Conservation (phyloP, 2,888 invertebrate species). For the Lycophotia porphyrea region DNA sequence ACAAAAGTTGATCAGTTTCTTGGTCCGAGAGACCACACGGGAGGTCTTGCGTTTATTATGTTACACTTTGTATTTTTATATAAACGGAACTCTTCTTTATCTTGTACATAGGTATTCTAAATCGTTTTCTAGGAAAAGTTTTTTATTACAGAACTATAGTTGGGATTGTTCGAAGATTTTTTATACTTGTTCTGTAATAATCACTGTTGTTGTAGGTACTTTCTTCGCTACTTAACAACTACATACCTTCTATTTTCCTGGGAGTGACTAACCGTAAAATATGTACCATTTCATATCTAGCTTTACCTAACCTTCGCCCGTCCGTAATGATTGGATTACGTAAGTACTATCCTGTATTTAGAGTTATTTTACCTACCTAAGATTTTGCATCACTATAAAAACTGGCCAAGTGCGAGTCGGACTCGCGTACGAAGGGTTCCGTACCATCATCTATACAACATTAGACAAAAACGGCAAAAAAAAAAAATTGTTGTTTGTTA, state of each 20-base stretch:
- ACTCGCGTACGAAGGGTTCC: no score
- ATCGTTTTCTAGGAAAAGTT: constrained; percentile 33
- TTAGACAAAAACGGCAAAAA: no score
- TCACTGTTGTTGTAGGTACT: neutral
- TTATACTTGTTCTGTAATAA: neutral
- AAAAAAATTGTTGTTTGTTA: no score
- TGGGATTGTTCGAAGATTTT: neutral
- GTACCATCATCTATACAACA: no score
- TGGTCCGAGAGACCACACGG: no score
- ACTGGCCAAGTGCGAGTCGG: no score
- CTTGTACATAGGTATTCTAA: constrained; percentile 50
- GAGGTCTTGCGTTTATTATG: no score
- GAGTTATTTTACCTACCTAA: neutral
- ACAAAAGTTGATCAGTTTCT: no score
- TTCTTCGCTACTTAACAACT: neutral
- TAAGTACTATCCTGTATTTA: neutral
- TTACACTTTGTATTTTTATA: constrained; percentile 46
- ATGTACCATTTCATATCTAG: neutral
- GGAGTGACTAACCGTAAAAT: neutral
- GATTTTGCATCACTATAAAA: neutral
- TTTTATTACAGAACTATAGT: neutral
- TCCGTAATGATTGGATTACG: neutral
- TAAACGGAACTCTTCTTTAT: constrained; percentile 30
- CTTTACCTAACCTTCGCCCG: neutral
- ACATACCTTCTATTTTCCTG: neutral